A percentile compares a stretch with the other conserved stretches of the same genome.
Evolutionary conservation across 2,888 invertebrate genomes (phyloP).

Genomic region (Buathra laborator): DNA sequence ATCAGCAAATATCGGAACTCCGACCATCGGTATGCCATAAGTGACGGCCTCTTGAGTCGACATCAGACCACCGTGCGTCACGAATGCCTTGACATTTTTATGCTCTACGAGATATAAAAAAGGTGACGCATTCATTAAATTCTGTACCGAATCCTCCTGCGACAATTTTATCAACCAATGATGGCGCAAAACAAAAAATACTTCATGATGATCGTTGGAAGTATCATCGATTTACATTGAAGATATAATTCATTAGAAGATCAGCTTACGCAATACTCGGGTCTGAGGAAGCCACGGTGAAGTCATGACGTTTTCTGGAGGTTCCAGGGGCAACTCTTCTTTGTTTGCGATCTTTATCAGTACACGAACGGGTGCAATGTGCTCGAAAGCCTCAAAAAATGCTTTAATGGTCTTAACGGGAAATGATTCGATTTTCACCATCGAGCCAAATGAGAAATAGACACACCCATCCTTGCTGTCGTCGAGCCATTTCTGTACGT

Average conservation of each 20-base stretch:
- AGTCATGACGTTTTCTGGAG: constrained; percentile 80
- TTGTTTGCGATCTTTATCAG: constrained; percentile 78
- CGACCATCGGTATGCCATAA: constrained; percentile 77
- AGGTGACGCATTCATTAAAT: no score
- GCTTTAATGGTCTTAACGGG: constrained; percentile 69
- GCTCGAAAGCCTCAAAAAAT: constrained; percentile 76
- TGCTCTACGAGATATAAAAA: constrained; percentile 73
- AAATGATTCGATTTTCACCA: constrained; percentile 80
- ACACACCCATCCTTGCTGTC: constrained; percentile 78
- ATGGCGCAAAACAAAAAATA: no score
- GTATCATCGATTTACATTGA: no score
- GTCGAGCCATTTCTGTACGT: constrained; percentile 79
- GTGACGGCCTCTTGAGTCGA: constrained; percentile 76
- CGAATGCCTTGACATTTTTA: constrained; percentile 77
- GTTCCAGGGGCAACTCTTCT: constrained; percentile 75
- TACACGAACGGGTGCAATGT: constrained; percentile 79
- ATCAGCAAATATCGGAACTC: constrained; percentile 79
- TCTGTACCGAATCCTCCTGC: no score
- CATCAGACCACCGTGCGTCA: constrained; percentile 80
- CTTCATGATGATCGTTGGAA: not conserved
- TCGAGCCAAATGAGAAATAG: constrained; percentile 81
- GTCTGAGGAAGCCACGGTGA: constrained; percentile 77
- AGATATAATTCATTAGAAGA: not conserved
- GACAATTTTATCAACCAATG: no score
- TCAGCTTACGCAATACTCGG: constrained; percentile 76